Evolutionary conservation across 2,888 invertebrate genomes (phyloP), one percentile per base, ranked within the genome.

Genomic region (Eueremaeus valkanovi): DNA sequence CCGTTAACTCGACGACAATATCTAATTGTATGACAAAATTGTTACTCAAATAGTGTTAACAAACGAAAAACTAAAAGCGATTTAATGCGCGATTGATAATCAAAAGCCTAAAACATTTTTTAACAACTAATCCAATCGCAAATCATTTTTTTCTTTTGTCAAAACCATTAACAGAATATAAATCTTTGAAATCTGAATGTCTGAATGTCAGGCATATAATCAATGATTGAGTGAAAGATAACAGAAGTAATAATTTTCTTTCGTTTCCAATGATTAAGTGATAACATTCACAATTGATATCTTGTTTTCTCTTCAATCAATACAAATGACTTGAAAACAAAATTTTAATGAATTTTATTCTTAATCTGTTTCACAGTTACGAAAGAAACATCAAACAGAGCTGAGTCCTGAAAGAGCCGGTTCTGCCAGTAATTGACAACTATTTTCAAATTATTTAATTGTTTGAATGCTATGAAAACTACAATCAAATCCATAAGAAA

Each of bases 331-430:
- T 36, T 36, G 36, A 36, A 36, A n/a, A n/a, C n/a, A n/a, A n/a
- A n/a, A n/a, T n/a, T n/a, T n/a, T n/a, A n/a, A n/a, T n/a, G n/a
- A n/a, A n/a, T n/a, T n/a, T n/a, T n/a, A n/a, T n/a, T n/a, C n/a
- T n/a, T n/a, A n/a, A n/a, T n/a, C n/a, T n/a, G n/a, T n/a, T n/a
- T 77, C 75, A 1, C 74, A 79, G 79, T 76, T 76, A 72, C 75
- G 77, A 73, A 77, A 79, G 74, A 79, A 79, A 76, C 78, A 77
- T 72, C 51, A 55, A n/a, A 73, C 77, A 63, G 79, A 78, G 74
- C 45, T 79, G 74, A 79, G 79, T 55, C 79, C 79, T 2, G 78
- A 78, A 11, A 73, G 78, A 31, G 73, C 79, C 11, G 76, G 78
- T 66, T 78, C 79, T 36, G 78, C 77, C 31, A 79, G 79, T 74